A percentile compares a stretch with the other conserved stretches of the same genome.
These are phyloP conservation scores for Jordanella pulchra DNA, from an alignment of 2,797 vertebrate genomes.

Conservation along the genomic window DNA sequence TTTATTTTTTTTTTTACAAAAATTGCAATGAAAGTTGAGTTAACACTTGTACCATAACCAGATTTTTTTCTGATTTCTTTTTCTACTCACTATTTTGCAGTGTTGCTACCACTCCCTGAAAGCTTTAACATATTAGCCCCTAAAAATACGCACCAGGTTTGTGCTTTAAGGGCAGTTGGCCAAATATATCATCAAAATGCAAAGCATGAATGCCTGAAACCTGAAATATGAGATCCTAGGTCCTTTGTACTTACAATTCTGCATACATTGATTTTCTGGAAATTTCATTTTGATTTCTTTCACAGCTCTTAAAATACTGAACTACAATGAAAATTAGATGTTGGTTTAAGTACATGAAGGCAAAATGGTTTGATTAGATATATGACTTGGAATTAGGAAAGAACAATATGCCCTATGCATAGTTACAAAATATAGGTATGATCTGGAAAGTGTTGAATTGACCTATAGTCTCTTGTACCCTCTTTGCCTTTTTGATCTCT, in stretches of 20 bases:
- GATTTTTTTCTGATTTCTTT: background rate
- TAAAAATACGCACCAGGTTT: background rate
- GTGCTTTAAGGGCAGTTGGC: background rate
- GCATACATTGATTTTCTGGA: background rate
- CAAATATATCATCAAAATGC: background rate
- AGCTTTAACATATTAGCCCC: background rate
- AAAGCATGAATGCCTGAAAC: background rate
- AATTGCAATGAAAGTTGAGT: no score
- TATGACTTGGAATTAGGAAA: background rate
- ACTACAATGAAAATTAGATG: background rate
- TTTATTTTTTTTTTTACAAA: no score
- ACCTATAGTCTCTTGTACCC: background rate
- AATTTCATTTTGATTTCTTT: background rate
- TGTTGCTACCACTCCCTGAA: background rate
- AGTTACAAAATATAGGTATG: background rate
- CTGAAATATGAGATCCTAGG: background rate
- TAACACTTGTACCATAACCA: no score
- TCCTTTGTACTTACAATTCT: background rate
- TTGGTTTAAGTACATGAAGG: background rate
- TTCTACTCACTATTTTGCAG: background rate
- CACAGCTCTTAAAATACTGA: background rate
- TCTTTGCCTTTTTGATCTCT: constrained; percentile 36
- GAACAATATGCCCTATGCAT: background rate
- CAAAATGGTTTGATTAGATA: background rate
- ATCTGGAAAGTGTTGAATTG: background rate